These are phyloP conservation scores for Trachymyrmex cornetzi DNA, from an alignment of 1,140 invertebrate genomes.

Conservation along the genomic window DNA sequence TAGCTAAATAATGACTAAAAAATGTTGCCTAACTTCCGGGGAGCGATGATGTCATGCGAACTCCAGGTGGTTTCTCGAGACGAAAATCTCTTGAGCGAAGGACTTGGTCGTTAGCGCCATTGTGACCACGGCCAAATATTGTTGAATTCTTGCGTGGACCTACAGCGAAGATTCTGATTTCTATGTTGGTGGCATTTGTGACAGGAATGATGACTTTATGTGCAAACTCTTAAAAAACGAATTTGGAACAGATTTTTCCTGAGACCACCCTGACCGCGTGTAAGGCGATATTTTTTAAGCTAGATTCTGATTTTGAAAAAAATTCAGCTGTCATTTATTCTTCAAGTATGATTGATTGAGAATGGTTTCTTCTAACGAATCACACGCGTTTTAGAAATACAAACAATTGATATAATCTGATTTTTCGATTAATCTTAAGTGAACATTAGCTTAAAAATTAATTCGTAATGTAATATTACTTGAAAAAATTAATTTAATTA, in stretches of 20 bases:
- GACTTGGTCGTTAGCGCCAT: conserved; percentile 74
- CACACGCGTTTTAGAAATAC: background rate
- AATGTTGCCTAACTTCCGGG: conserved; percentile 52
- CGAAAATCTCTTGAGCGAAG: conserved; percentile 70
- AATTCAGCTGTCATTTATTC: background rate
- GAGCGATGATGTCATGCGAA: conserved; percentile 40
- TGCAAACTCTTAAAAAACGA: conserved; percentile 25
- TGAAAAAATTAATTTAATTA: background rate
- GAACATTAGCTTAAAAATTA: background rate
- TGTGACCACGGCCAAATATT: conserved; percentile 76
- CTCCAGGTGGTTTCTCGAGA: conserved; percentile 61
- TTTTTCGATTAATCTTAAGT: background rate
- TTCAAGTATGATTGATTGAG: background rate
- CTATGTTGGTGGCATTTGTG: conserved; percentile 32
- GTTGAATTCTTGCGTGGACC: conserved; percentile 70
- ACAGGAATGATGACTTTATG: conserved; percentile 68
- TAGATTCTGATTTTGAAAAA: background rate
- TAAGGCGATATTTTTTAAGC: conserved; percentile 1
- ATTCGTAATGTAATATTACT: background rate
- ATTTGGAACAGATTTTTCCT: background rate
- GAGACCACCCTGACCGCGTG: background rate
- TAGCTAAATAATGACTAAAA: conserved; percentile 74
- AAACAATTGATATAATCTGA: conserved; percentile 8
- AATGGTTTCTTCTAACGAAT: background rate
- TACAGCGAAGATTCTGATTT: conserved; percentile 70